Conservation (phyloP, 2,113 vertebrate species). For the Symphodus melops region DNA sequence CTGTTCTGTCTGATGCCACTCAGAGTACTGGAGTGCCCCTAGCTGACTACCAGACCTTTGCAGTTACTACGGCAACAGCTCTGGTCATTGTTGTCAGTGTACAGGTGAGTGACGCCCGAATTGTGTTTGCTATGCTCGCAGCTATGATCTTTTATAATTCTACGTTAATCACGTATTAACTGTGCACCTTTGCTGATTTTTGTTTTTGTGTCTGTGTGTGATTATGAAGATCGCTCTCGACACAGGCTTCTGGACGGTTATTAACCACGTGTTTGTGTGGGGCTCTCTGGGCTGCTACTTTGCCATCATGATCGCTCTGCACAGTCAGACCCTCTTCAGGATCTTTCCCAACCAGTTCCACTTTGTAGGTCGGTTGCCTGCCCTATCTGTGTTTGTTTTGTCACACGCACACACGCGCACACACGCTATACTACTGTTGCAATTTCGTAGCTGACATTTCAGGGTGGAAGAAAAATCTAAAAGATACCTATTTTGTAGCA, state of each 20-base stretch:
- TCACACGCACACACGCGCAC: neutral
- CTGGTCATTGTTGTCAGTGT: constrained; percentile 95
- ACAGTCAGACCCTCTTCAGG: constrained; percentile 91
- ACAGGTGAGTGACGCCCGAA: constrained; percentile 82
- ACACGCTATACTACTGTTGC: neutral
- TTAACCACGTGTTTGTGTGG: constrained; percentile 98
- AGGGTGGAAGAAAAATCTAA: neutral
- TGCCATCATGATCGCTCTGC: constrained; percentile 91
- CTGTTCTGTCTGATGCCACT: constrained; percentile 85
- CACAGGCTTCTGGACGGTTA: constrained; percentile 94
- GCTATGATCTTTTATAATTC: neutral
- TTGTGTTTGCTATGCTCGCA: neutral
- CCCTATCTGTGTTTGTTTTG: neutral
- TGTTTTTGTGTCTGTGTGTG: constrained; percentile 38
- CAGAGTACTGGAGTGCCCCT: constrained; percentile 88
- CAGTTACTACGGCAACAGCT: constrained; percentile 93
- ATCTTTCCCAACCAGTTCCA: constrained; percentile 95
- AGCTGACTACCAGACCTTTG: constrained; percentile 95
- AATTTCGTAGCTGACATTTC: neutral
- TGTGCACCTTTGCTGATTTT: neutral
- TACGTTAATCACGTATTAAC: constrained; percentile 14
- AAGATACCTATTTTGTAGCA: neutral
- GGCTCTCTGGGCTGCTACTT: constrained; percentile 92
- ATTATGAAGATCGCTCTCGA: constrained; percentile 89
- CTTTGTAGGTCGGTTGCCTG: constrained; percentile 89